Conservation (phyloP, 2,797 vertebrate species). For the Threskiornis aethiopicus region DNA sequence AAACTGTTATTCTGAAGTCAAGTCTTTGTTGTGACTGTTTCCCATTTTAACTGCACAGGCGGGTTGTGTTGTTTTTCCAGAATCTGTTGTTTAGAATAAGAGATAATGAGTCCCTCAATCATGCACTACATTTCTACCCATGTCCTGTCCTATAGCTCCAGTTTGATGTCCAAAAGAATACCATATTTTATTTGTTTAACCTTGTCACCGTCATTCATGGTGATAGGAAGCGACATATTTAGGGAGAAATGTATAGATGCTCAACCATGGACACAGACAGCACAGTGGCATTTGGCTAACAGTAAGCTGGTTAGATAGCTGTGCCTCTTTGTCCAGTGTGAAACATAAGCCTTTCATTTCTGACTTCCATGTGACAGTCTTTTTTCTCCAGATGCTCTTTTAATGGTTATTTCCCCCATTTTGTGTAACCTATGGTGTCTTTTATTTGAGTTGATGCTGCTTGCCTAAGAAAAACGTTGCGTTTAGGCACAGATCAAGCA, state of each 20-base stretch:
- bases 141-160: background rate
- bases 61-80: constrained; percentile 44
- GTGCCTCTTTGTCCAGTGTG: background rate
- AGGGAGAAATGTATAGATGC: background rate
- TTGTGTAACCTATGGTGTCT: background rate
- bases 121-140: background rate
- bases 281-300: background rate
- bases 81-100: constrained; percentile 59
- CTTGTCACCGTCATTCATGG: background rate
- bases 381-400: background rate
- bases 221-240: background rate
- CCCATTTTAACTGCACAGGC: constrained; percentile 57
- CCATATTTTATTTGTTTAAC: background rate
- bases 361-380: background rate
- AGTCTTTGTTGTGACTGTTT: constrained; percentile 65
- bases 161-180: background rate
- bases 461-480: background rate
- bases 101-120: background rate
- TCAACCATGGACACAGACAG: background rate
- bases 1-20: constrained; percentile 63
- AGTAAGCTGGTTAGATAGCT: background rate
- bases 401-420: background rate
- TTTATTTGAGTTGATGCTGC: background rate
- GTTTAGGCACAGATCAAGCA: background rate
- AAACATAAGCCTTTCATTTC: background rate